Percentiles rank a stretch among this genome's conserved stretches.
Evolutionary conservation across 2,888 invertebrate species (phyloP).

Genomic region (Cryptophagus acutangulus): DNA sequence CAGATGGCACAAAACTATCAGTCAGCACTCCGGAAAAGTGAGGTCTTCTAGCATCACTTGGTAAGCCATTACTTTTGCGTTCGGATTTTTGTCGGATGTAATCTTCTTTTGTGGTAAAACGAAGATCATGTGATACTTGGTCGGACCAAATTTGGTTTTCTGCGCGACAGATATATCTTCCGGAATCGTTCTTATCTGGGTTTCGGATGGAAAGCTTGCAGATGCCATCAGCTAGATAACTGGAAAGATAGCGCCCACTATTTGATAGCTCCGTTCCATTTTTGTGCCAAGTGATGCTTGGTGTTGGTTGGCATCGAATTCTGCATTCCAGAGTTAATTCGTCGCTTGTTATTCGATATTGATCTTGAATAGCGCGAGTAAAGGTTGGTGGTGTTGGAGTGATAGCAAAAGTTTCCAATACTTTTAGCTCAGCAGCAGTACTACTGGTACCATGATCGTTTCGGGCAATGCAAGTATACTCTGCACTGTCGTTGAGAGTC

Average conservation of each 20-base stretch:
- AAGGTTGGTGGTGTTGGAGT: conserved; percentile 67
- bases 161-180: conserved; percentile 70
- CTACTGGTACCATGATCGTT: conserved; percentile 69
- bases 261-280: conserved; percentile 56
- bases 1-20: conserved; percentile 67
- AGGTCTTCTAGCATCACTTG: conserved; percentile 48
- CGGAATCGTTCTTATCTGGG: conserved; percentile 66
- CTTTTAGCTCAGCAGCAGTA: conserved; percentile 65
- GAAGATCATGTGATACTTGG: conserved; percentile 68
- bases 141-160: conserved; percentile 68
- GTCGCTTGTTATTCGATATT: conserved; percentile 66
- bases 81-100: conserved; percentile 48
- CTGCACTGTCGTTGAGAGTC: conserved; percentile 65
- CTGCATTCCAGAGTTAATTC: conserved; percentile 74
- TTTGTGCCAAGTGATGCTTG: conserved; percentile 72
- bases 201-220: conserved; percentile 64
- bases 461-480: conserved; percentile 72
- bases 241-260: conserved; percentile 59
- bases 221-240: conserved; percentile 67
- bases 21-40: conserved; percentile 64
- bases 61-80: conserved; percentile 36
- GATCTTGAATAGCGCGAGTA: conserved; percentile 66
- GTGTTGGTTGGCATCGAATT: conserved; percentile 68
- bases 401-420: conserved; percentile 66
- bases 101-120: conserved; percentile 51